A percentile compares a stretch with the other conserved stretches of the same genome.
These are phyloP conservation scores for Channallabes apus DNA, from an alignment of 2,797 vertebrate species.

Conservation along the genomic window DNA sequence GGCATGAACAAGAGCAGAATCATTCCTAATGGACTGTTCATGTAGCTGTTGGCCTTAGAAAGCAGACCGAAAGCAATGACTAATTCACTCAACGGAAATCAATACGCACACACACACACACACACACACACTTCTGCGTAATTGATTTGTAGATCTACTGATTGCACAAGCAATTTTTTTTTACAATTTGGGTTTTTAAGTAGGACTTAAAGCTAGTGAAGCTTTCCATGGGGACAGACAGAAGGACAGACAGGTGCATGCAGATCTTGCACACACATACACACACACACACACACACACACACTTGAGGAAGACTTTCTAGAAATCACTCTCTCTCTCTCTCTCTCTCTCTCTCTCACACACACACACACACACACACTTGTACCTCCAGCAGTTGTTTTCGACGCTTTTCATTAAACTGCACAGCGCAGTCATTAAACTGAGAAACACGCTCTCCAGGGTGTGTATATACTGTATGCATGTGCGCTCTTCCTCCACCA, in stretches of 20 bases:
- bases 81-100: conserved; percentile 8
- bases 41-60: conserved; percentile 2
- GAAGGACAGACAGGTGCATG: neutral
- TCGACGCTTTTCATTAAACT: conserved; percentile 13
- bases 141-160: neutral
- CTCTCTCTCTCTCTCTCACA: neutral
- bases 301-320: neutral
- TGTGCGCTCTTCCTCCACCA: conserved; percentile 7
- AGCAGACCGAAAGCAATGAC: neutral
- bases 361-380: neutral
- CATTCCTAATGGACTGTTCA: conserved; percentile 4
- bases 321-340: neutral
- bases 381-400: neutral
- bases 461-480: neutral
- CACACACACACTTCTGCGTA: conserved; percentile 2
- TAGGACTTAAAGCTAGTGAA: neutral
- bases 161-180: no score
- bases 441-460: conserved; percentile 17
- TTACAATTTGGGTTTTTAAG: neutral
- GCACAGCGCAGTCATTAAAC: conserved; percentile 26
- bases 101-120: neutral
- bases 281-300: no score
- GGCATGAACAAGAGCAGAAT: neutral
- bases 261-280: neutral
- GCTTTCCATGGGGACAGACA: neutral